Conservation (phyloP, 2,797 vertebrate species). For the Picus viridis region DNA sequence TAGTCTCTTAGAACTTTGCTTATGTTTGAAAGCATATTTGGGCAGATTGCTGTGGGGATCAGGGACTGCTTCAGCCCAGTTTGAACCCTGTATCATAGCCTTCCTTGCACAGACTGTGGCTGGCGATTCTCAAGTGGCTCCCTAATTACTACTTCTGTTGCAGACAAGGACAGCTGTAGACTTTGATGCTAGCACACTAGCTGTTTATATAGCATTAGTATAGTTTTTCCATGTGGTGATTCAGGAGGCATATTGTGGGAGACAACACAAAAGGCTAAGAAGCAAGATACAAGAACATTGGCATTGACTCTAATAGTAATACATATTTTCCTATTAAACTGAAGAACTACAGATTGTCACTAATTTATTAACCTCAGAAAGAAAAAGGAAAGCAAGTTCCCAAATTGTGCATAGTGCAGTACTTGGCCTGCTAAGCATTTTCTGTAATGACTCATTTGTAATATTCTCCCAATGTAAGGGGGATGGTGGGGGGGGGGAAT, state of each 20-base stretch:
- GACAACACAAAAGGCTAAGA: not conserved
- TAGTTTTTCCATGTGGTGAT: not conserved
- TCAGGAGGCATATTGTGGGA: not conserved
- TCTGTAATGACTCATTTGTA: not conserved
- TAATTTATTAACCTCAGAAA: constrained; percentile 3
- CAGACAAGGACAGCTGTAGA: not conserved
- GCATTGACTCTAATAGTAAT: not conserved
- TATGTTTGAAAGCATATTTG: fast-evolving
- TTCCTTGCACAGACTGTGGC: no score
- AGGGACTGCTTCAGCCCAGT: not conserved
- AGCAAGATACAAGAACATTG: not conserved
- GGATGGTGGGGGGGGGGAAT: not conserved
- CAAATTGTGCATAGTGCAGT: not conserved
- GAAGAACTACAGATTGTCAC: not conserved
- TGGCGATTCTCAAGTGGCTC: not conserved
- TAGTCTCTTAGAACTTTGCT: not conserved
- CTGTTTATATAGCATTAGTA: not conserved
- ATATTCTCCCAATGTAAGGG: not conserved
- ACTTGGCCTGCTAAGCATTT: constrained; percentile 12
- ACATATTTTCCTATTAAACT: not conserved
- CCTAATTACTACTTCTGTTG: not conserved
- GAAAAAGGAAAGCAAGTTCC: constrained; percentile 1
- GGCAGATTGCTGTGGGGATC: not conserved
- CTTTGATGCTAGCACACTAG: not conserved
- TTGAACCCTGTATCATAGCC: fast-evolving